A percentile compares a stretch with the other conserved stretches of the same genome.
Conservation (phyloP, 2,113 vertebrate species). For the Aldabrachelys gigantea region DNA sequence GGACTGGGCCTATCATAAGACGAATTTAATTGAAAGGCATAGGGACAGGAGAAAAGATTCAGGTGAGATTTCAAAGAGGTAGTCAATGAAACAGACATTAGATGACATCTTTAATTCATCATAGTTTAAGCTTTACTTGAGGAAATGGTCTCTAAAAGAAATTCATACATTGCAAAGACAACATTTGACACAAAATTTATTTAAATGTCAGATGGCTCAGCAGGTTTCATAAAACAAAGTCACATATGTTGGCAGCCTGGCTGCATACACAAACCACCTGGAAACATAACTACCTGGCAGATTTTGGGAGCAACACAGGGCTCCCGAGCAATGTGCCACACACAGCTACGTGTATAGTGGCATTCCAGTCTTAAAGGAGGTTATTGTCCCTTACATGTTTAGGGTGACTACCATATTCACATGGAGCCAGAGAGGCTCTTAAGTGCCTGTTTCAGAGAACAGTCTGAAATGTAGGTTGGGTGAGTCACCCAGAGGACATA, state of each 20-base stretch:
- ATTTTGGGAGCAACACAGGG: neutral
- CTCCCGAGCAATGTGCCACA: neutral
- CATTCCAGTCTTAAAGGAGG: neutral
- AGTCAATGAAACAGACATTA: no score
- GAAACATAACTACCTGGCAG: neutral
- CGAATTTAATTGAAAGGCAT: no score
- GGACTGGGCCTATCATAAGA: no score
- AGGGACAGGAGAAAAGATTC: no score
- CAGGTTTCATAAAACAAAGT: neutral
- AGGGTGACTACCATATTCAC: neutral
- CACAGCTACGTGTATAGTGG: no score
- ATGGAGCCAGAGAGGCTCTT: neutral
- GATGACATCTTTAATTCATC: no score
- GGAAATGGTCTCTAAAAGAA: no score
- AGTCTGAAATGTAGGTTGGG: neutral
- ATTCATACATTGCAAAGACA: no score
- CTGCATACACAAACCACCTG: neutral
- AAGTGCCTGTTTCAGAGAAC: neutral
- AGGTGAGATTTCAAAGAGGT: no score
- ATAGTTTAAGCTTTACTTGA: no score
- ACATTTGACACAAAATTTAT: neutral
- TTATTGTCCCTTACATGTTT: neutral
- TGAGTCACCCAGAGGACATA: neutral
- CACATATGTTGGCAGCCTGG: neutral
- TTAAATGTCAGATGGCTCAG: neutral